A percentile compares a stretch with the other conserved stretches of the same genome.
Evolutionary conservation across 2,113 vertebrate genomes (phyloP).

Genomic region (Coreoperca whiteheadi): DNA sequence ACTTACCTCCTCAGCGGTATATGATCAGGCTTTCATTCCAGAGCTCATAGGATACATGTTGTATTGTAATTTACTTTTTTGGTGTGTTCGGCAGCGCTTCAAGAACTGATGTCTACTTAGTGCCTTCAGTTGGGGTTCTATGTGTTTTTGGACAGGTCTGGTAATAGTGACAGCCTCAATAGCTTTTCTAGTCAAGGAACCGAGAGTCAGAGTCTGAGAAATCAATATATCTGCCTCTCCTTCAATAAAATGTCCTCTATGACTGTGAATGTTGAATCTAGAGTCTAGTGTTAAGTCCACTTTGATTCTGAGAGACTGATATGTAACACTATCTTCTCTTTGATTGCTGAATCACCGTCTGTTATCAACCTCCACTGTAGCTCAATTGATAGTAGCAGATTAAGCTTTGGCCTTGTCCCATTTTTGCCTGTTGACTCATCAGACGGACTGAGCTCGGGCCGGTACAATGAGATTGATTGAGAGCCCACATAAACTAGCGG

Average conservation of each 20-base stretch:
- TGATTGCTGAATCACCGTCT: neutral
- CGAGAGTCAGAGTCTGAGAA: neutral
- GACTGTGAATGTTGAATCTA: neutral
- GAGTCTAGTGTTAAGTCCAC: neutral
- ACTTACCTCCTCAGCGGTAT: neutral
- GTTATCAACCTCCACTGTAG: neutral
- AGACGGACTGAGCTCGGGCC: neutral
- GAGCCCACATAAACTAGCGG: neutral
- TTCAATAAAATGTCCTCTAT: neutral
- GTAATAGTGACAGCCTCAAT: too few species aligned
- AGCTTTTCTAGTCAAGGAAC: too few species aligned
- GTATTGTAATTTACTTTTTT: neutral
- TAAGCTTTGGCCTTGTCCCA: neutral
- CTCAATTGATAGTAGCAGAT: neutral
- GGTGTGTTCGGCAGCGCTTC: neutral
- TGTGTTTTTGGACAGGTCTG: neutral
- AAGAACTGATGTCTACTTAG: neutral
- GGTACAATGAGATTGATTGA: neutral
- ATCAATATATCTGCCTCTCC: neutral
- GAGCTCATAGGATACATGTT: neutral
- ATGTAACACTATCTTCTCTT: neutral
- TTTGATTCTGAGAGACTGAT: neutral
- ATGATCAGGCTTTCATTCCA: neutral
- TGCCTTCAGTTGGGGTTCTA: neutral
- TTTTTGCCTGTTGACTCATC: constrained; percentile 2